Evolutionary conservation across 2,888 invertebrate species (phyloP), one percentile per base, ranked within the genome.

Genomic region (Dusona sp.): DNA sequence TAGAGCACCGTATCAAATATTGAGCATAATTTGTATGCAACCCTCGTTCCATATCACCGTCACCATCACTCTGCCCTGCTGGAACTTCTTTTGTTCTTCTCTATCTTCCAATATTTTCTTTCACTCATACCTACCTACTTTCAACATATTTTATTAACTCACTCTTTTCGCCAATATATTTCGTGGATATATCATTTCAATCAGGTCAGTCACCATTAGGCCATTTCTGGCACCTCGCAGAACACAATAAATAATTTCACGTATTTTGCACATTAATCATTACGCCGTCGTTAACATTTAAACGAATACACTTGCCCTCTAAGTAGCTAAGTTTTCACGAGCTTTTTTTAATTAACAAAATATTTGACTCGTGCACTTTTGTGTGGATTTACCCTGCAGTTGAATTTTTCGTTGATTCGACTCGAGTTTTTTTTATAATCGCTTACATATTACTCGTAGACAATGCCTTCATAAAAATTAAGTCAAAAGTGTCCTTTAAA

Each of bases 21-120:
- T n/a, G 42, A 45, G 29, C 38, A 75, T 33, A 75, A 51, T 42
- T 64, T 70, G 68, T 38, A 78, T 79, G 51, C 54, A 64, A 81
- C 33, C 77, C 81, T 83, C 70, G 54, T 65, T 65, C 79, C 81
- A 72, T 42, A 48, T 85, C 68, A 61, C 42, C 79, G 65, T 79
- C 70, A 82, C 79, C 61, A 75, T 48, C 77, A 88, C 86, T 88
- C 90, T 91, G 91, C 92, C 91, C 92, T 92, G 92, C 92, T 92
- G 91, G 90, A 92, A 91, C 83, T 80, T 68, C n/a, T 81, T 84
- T 81, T 70, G 22, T 78, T 70, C 65, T 72, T 83, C 67, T 45
- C 67, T 80, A 61, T 80, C 42, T 38, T 51, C n/a, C 57, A 16
- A 36, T 48, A 25, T 84, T 25, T 65, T 61, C 54, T 74, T n/a